Evolutionary conservation across 2,888 invertebrate genomes (phyloP).

Genomic region (Nemapogon koenigi): DNA sequence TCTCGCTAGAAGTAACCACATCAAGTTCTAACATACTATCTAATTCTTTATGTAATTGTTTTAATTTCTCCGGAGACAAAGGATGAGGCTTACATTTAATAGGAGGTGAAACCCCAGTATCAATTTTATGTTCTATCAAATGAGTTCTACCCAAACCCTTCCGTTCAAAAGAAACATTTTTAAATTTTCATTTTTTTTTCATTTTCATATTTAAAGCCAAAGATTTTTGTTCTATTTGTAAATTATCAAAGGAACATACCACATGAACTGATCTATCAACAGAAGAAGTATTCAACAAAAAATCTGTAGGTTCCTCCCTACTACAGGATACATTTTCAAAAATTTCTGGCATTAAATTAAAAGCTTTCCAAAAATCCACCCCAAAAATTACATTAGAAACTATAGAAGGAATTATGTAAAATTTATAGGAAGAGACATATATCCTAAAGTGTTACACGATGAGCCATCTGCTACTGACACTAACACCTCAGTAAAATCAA

Average conservation of each 20-base stretch:
- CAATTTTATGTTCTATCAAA: conserved; percentile 11
- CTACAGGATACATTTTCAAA: not conserved
- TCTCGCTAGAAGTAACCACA: conserved; percentile 19
- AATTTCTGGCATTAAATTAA: not conserved
- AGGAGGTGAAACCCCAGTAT: conserved; percentile 1
- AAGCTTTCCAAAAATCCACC: conserved; percentile 1
- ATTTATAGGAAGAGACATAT: not conserved
- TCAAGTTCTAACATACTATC: conserved; percentile 18
- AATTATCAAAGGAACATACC: too few species aligned
- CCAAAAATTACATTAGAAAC: not conserved
- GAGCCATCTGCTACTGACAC: not conserved
- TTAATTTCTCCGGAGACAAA: conserved; percentile 13
- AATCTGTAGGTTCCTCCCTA: not conserved
- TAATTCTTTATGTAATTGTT: conserved; percentile 15
- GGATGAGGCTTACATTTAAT: conserved; percentile 15
- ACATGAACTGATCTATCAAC: too few species aligned
- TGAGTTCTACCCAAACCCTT: conserved; percentile 11
- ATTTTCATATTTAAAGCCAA: too few species aligned
- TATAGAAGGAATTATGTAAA: not conserved
- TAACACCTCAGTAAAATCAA: not conserved
- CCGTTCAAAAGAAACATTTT: not conserved
- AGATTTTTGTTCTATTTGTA: too few species aligned
- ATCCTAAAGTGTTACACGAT: not conserved
- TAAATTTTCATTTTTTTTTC: too few species aligned
- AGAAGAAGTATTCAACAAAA: too few species aligned